Percentiles rank a stretch among this genome's conserved stretches.
These are phyloP conservation scores for Salvelinus namaycush DNA, from an alignment of 2,113 vertebrate species.

Conservation along the genomic window DNA sequence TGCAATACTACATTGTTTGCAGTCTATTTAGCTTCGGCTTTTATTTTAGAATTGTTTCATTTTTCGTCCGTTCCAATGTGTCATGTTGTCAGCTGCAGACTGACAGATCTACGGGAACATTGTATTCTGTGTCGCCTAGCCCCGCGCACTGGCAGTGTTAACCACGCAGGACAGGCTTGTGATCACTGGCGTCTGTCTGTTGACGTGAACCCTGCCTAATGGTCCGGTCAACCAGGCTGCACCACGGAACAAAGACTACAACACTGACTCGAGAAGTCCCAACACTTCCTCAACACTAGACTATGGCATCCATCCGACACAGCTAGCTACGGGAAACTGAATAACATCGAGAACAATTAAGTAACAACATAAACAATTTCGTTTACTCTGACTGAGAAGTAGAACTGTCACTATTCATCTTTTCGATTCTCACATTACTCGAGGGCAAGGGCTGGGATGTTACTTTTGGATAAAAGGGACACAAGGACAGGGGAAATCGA, in stretches of 20 bases:
- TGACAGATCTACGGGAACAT: conserved; percentile 72
- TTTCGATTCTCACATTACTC: conserved; percentile 80
- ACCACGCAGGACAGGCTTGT: conserved; percentile 72
- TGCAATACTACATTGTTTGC: not conserved
- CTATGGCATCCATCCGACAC: conserved; percentile 89
- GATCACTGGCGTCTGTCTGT: conserved; percentile 86
- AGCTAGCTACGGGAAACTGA: conserved; percentile 66
- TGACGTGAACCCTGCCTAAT: conserved; percentile 96
- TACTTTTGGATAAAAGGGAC: conserved; percentile 93
- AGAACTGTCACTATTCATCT: conserved; percentile 72
- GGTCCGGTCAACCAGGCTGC: conserved; percentile 95
- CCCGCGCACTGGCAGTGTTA: conserved; percentile 77
- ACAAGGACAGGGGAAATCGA: conserved; percentile 80
- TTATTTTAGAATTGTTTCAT: conserved; percentile 15
- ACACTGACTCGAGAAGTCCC: conserved; percentile 77
- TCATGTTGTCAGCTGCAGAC: conserved; percentile 71
- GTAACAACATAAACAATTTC: conserved; percentile 89
- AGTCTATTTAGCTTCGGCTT: not conserved
- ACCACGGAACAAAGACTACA: conserved; percentile 90
- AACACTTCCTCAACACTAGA: conserved; percentile 73
- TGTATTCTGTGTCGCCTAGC: conserved; percentile 60
- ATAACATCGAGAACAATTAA: conserved; percentile 93
- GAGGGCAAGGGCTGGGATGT: conserved; percentile 88
- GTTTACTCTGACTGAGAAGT: conserved; percentile 70
- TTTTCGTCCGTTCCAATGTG: conserved; percentile 26